These are phyloP conservation scores for Cygnus olor DNA, from an alignment of 2,797 vertebrate genomes.

Conservation along the genomic window DNA sequence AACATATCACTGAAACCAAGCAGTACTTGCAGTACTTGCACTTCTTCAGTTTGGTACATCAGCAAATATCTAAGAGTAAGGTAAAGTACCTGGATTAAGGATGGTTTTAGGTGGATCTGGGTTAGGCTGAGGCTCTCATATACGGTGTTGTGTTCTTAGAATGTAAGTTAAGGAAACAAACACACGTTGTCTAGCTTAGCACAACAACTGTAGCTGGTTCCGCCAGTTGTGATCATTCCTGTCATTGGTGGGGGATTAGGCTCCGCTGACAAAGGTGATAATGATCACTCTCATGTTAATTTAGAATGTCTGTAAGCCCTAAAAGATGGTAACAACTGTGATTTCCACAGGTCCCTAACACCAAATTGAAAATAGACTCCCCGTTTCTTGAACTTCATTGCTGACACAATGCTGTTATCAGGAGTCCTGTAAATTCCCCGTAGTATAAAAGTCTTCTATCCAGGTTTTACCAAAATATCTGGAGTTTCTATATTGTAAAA, in stretches of 20 bases:
- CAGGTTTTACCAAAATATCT: not conserved
- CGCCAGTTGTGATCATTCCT: too few species aligned
- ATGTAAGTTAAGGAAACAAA: not conserved
- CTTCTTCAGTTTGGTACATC: not conserved
- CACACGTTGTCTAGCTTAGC: too few species aligned
- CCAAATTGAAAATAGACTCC: too few species aligned
- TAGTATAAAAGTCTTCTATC: not conserved
- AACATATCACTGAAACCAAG: not conserved
- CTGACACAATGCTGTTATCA: too few species aligned
- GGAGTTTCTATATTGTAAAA: conserved; percentile 51
- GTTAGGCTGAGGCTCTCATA: too few species aligned
- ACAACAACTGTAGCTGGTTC: not conserved
- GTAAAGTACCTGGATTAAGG: not conserved
- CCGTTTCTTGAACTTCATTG: too few species aligned
- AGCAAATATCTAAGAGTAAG: not conserved
- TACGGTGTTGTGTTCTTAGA: not conserved
- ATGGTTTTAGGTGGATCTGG: not conserved
- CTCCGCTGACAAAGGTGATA: too few species aligned
- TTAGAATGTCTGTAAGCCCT: too few species aligned
- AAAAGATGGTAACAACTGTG: too few species aligned
- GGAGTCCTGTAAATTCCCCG: not conserved
- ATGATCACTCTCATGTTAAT: too few species aligned
- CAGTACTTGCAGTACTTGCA: not conserved
- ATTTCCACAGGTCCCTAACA: too few species aligned
- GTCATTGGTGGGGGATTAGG: too few species aligned